Percentiles rank a stretch among this genome's conserved stretches.
These are phyloP conservation scores for Trissolcus brochymenae DNA, from an alignment of 2,888 invertebrate species.

Conservation along the genomic window DNA sequence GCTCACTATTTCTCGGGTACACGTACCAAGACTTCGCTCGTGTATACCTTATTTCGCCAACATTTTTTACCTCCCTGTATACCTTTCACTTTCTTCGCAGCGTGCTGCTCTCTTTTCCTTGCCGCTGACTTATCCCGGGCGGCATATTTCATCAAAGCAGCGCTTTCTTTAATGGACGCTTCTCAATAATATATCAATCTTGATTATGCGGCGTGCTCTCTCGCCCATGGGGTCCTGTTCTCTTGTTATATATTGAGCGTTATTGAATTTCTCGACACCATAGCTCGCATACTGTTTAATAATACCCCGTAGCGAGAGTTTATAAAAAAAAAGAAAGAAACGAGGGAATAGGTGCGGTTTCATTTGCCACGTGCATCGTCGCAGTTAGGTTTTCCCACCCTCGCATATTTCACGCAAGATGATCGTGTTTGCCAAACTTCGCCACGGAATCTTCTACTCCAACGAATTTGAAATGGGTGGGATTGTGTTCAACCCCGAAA, in stretches of 20 bases:
- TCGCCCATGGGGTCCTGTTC: constrained; percentile 25
- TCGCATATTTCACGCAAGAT: constrained; percentile 49
- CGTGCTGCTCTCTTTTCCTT: constrained; percentile 46
- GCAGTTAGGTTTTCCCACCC: constrained; percentile 33
- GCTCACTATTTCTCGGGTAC: constrained; percentile 28
- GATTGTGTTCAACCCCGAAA: constrained; percentile 37
- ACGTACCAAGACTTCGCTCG: constrained; percentile 4
- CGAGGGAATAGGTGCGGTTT: constrained; percentile 35
- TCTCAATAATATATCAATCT: constrained; percentile 75
- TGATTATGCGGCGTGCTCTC: constrained; percentile 62
- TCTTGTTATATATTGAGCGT: constrained; percentile 60
- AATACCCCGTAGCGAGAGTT: constrained; percentile 61
- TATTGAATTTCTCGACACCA: constrained; percentile 65
- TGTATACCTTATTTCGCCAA: constrained; percentile 7
- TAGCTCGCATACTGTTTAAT: constrained; percentile 63
- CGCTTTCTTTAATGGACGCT: constrained; percentile 70
- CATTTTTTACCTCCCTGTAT: constrained; percentile 15
- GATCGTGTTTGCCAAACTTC: constrained; percentile 49
- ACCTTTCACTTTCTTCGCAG: not conserved
- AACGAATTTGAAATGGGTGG: constrained; percentile 30
- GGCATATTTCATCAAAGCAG: constrained; percentile 68
- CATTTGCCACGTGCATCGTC: constrained; percentile 38
- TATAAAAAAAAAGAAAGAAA: constrained; percentile 43
- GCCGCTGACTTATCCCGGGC: not conserved
- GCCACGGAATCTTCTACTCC: constrained; percentile 40